These are phyloP conservation scores for Exephanes ischioxanthus DNA, from an alignment of 2,888 invertebrate genomes.

Conservation along the genomic window DNA sequence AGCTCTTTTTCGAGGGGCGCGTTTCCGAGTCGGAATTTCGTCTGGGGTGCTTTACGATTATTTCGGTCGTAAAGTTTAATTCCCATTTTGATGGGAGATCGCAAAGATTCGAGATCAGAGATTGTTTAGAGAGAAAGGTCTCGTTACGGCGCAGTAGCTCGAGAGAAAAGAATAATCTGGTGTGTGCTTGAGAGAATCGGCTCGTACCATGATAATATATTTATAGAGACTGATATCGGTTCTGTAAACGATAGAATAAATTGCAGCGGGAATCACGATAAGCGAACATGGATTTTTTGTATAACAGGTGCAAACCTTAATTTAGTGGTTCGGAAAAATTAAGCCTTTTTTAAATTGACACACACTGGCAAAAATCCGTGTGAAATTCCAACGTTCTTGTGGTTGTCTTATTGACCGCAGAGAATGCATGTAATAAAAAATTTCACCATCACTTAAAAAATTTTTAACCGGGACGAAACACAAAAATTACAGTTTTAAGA, in stretches of 20 bases:
- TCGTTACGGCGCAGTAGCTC: slow-evolving; percentile 6
- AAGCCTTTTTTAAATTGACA: neutral
- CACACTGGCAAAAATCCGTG: no score
- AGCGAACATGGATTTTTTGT: neutral
- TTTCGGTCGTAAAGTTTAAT: slow-evolving; percentile 32
- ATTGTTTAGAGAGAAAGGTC: slow-evolving; percentile 3
- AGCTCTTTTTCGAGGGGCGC: neutral
- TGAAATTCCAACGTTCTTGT: neutral
- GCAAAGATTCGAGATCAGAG: slow-evolving; percentile 3
- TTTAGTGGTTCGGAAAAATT: neutral
- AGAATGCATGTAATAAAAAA: neutral
- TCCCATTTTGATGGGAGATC: neutral
- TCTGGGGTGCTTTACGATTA: slow-evolving; percentile 18
- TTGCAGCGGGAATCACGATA: neutral
- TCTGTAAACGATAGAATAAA: neutral
- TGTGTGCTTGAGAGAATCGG: neutral
- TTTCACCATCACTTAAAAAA: neutral
- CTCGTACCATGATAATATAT: slow-evolving; percentile 10
- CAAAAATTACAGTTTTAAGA: neutral
- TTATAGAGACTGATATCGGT: slow-evolving; percentile 33
- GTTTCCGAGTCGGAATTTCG: neutral
- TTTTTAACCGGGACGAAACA: neutral
- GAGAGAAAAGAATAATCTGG: slow-evolving; percentile 1
- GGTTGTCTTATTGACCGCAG: neutral
- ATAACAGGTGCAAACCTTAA: no score